Evolutionary conservation across 1,140 invertebrate species (phyloP), one percentile per base, ranked within the genome.

Genomic region (Papilio helenus): DNA sequence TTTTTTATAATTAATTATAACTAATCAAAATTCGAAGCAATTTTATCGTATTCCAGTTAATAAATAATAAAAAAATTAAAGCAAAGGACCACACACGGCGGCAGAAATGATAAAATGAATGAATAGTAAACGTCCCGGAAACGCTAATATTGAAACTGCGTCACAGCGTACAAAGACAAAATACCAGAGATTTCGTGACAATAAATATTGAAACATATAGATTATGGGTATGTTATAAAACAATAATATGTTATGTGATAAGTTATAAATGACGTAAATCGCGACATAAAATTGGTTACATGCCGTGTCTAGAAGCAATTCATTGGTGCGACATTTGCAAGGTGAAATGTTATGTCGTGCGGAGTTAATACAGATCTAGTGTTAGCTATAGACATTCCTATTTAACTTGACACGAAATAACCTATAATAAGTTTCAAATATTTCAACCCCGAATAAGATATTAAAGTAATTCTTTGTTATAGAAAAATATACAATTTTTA

Each of bases 251-350:
- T 14, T n/a, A 55, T n/a, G 51, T 68, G 18, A 29, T 68, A 29
- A 14, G 61, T 68, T 14, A 68, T 29, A 68, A 29, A 68, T 61
- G 74, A 77, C 20, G 42, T 58, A 49, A 78, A 81, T 55, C 12
- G 76, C 71, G 55, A 74, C 55, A 73, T 65, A 46, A 20, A 79
- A 72, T 58, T 44, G 55, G 16, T 23, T 2, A 23, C 79, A 44
- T 85, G 7, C 78, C 85, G 85, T 87, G 85, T 83, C 81, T 82
- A 9, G 9, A n/a, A 34, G 68, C 51, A 76, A 79, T 86, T 83
- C 80, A 76, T 72, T 79, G 39, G 51, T 34, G 29, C n/a, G 76
- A 77, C 76, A 77, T 77, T 77, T 29, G 51, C 76, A 77, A 77
- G 76, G 76, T 77, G 76, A 65, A 77, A 77, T 77, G 79, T 74